Percentiles rank a stretch among this genome's conserved stretches.
phyloP scores from a whole-genome alignment of 1,140 invertebrate genomes.

The Gryon sp. region DNA sequence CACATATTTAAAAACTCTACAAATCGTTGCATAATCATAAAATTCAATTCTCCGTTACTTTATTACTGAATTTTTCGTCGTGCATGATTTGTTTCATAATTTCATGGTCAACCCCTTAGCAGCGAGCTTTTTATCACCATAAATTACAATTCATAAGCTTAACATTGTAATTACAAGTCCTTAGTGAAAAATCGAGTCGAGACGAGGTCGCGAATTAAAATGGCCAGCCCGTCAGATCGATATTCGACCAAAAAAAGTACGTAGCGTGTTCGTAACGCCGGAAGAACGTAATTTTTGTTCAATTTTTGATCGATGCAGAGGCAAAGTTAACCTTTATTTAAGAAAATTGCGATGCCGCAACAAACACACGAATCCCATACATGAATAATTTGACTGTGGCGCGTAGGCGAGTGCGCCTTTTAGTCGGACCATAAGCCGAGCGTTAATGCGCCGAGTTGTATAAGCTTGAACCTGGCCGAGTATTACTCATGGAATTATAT shows the following conservation, averaged over 20 bases:
- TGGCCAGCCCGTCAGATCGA: conserved; percentile 35
- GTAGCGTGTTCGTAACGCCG: conserved; percentile 4
- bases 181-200: conserved; percentile 27
- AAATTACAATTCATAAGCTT: conserved; percentile 39
- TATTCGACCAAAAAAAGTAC: conserved; percentile 40
- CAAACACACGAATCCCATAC: conserved; percentile 31
- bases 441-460: conserved; percentile 63
- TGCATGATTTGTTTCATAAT: conserved; percentile 25
- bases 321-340: conserved; percentile 24
- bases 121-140: conserved; percentile 14
- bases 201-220: conserved; percentile 32
- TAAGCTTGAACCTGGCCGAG: conserved; percentile 67
- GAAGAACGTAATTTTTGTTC: conserved; percentile 27
- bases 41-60: background rate
- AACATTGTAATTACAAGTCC: conserved; percentile 30
- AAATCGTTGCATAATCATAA: too few species aligned
- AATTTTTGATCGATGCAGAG: conserved; percentile 13
- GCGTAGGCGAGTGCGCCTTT: background rate
- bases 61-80: too few species aligned
- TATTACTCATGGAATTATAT: conserved; percentile 78
- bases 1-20: too few species aligned
- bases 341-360: conserved; percentile 15
- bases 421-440: conserved; percentile 37
- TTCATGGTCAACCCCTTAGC: background rate
- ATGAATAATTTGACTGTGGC: conserved; percentile 37